Conservation (phyloP, 2,113 vertebrate genomes). For the Varanus salvator region DNA sequence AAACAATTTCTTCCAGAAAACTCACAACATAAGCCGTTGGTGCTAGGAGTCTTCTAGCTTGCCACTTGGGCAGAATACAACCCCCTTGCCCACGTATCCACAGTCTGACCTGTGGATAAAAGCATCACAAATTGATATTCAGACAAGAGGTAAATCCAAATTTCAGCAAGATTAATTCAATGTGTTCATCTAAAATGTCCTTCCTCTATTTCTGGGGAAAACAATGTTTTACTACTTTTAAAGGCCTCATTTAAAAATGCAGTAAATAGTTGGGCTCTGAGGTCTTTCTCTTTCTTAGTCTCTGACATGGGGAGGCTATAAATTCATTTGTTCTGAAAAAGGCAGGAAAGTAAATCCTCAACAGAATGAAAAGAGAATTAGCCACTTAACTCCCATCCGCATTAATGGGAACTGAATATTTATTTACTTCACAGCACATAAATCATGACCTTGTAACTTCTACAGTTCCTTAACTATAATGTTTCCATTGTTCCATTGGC, state of each 20-base stretch:
- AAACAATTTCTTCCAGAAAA: neutral
- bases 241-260: slow-evolving; percentile 58
- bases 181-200: slow-evolving; percentile 67
- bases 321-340: slow-evolving; percentile 74
- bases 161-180: slow-evolving; percentile 61
- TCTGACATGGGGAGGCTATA: slow-evolving; percentile 65
- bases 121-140: slow-evolving; percentile 51
- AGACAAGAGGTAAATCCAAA: slow-evolving; percentile 47
- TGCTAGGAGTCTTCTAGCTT: neutral
- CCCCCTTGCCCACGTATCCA: neutral
- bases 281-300: slow-evolving; percentile 68
- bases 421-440: slow-evolving; percentile 74
- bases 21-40: no score
- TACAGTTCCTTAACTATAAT: slow-evolving; percentile 73
- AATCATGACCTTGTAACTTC: slow-evolving; percentile 71
- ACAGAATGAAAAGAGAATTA: slow-evolving; percentile 72
- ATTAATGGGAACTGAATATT: slow-evolving; percentile 76
- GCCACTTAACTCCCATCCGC: slow-evolving; percentile 77
- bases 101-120: neutral
- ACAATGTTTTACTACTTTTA: slow-evolving; percentile 32
- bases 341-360: slow-evolving; percentile 71
- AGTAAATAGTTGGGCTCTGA: slow-evolving; percentile 58
- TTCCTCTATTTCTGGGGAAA: slow-evolving; percentile 60
- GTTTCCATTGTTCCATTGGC: slow-evolving; percentile 72
- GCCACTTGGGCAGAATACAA: neutral